These are phyloP conservation scores for Oostethus manadensis DNA, from an alignment of 2,113 vertebrate species.

Conservation along the genomic window DNA sequence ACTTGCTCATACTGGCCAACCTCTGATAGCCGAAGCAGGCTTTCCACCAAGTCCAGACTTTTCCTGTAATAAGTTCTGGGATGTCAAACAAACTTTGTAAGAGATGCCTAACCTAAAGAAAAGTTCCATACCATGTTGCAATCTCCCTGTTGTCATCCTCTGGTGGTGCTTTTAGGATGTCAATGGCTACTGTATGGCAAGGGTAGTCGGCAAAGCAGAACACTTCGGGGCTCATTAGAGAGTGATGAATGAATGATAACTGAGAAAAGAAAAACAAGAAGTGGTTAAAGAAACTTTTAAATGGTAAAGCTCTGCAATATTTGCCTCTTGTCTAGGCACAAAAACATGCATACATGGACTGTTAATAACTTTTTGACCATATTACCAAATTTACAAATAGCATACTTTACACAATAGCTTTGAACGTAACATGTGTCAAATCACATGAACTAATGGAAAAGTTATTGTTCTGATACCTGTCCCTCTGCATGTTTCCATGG, in stretches of 20 bases:
- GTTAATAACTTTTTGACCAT: too few relatives aligned
- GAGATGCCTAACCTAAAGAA: neutral
- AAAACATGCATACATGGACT: too few relatives aligned
- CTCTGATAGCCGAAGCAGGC: slow-evolving; percentile 88
- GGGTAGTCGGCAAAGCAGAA: slow-evolving; percentile 98
- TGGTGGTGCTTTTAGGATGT: slow-evolving; percentile 98
- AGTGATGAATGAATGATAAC: slow-evolving; percentile 98
- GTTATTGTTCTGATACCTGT: slow-evolving; percentile 73
- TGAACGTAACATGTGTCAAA: neutral
- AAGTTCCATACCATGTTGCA: slow-evolving; percentile 85
- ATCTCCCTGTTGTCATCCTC: slow-evolving; percentile 99
- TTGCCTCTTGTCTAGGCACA: too few relatives aligned
- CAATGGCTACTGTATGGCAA: slow-evolving; percentile 92
- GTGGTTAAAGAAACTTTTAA: neutral
- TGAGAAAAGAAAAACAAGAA: slow-evolving; percentile 38
- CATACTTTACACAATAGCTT: neutral
- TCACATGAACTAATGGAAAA: neutral
- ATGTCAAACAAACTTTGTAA: neutral
- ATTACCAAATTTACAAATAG: neutral
- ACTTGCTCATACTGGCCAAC: slow-evolving; percentile 98
- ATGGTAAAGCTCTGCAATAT: neutral
- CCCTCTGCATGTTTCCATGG: slow-evolving; percentile 98
- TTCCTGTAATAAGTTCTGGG: slow-evolving; percentile 75
- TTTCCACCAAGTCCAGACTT: slow-evolving; percentile 97
- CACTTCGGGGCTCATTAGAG: slow-evolving; percentile 93